Conservation (phyloP, 2,113 vertebrate species). For the Alligator mississippiensis region DNA sequence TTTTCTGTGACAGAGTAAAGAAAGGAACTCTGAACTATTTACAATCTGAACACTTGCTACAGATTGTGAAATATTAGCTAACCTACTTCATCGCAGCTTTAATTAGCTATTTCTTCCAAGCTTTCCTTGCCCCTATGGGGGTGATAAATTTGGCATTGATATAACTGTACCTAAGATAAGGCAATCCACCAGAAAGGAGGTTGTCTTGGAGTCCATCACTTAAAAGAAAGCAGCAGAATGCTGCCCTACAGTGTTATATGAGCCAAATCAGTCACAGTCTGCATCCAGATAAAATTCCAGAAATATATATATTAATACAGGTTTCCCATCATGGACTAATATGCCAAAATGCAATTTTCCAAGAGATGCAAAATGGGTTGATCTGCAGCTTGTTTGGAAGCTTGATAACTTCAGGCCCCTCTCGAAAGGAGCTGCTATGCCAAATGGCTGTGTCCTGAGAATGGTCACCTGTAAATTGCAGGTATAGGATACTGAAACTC, state of each 20-base stretch:
- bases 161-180: constrained; percentile 2
- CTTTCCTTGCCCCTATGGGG: constrained; percentile 45
- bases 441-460: rapidly evolving
- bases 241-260: background rate
- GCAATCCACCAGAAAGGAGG: background rate
- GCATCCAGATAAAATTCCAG: background rate
- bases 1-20: constrained; percentile 36
- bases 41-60: constrained; percentile 53
- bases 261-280: background rate
- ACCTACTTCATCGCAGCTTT: constrained; percentile 69
- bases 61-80: constrained; percentile 69
- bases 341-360: background rate
- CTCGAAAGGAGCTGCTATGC: background rate
- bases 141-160: constrained; percentile 50
- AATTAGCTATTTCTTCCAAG: constrained; percentile 73
- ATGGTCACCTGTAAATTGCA: background rate
- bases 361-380: background rate
- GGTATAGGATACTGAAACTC: background rate
- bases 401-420: background rate
- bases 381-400: background rate
- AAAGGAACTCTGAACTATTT: constrained; percentile 54
- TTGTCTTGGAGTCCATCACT: constrained; percentile 10
- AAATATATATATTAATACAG: background rate
- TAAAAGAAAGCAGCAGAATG: background rate
- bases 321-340: background rate